Evolutionary conservation across 53 echinoderm and acorn worm species (phyloP), one percentile per base, ranked within the genome.

Genomic region (Zoroaster sp.): DNA sequence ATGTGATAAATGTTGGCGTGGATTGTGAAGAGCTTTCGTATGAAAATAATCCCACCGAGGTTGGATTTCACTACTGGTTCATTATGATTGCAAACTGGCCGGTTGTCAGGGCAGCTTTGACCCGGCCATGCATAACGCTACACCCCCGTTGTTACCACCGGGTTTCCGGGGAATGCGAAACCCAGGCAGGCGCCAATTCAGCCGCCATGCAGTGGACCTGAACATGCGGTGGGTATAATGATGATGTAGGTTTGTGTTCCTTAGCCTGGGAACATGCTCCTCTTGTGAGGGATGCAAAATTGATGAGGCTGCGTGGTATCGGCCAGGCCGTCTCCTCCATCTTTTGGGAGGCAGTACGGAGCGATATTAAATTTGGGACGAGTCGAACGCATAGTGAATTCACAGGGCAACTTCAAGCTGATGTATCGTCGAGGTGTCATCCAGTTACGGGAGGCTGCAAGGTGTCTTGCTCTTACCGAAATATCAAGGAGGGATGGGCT

Each of bases 361-460:
- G 41, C 78, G 59, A 78, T 54, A 78, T 78, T 78, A 78, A 78
- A 78, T 78, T 78, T 78, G 55, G 78, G 78, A 36, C 78, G 54
- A 40, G 3, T 54, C 54, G 42, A 4, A 28, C 45, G 75, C 47
- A 76, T 18, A 33, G 32, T 23, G 76, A 76, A 76, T 76, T 45
- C 33, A 69, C 35, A 33, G 76, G 21, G 46, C 45, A 46, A 32
- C 47, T 33, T 25, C 21, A 33, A 33, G 14, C 33, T 69, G 70
- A 18, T 4, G 33, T 69, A 35, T 35, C 36, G 14, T 14, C 11
- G 4, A 69, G 33, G 70, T 69, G 33, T 33, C 37, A 69, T 17
- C 36, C 34, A 2, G 37, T 69, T 46, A 8, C 63, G 9, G 28
- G 63, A 59, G 63, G 63, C n/a, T n/a, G n/a, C 63, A 28, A 59